A percentile compares a stretch with the other conserved stretches of the same genome.
phyloP scores from a whole-genome alignment of 2,888 invertebrate genomes.

The Thereva unica region DNA sequence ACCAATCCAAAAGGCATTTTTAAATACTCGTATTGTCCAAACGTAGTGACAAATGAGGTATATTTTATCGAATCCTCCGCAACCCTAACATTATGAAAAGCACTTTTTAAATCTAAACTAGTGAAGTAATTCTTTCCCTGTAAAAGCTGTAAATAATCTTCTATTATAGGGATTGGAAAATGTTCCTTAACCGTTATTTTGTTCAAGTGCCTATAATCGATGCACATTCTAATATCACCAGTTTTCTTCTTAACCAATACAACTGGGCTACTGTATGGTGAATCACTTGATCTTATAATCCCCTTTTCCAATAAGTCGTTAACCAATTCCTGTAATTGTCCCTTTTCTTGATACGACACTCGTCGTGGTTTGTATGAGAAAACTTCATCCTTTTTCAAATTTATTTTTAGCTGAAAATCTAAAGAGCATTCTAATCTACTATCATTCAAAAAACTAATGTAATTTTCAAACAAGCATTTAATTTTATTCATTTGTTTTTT shows the following conservation, averaged over 20 bases:
- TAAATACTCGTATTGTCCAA: constrained; percentile 40
- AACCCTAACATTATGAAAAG: constrained; percentile 41
- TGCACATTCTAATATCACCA: constrained; percentile 27
- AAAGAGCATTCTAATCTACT: no score
- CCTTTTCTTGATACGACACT: constrained; percentile 3
- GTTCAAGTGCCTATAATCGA: constrained; percentile 39
- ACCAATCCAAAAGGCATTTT: constrained; percentile 40
- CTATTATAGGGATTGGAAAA: constrained; percentile 33
- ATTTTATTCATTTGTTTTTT: no score
- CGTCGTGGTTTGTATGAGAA: constrained; percentile 13
- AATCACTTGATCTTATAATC: constrained; percentile 15
- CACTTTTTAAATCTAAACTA: constrained; percentile 41
- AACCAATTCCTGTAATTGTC: constrained; percentile 15
- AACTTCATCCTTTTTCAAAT: neutral
- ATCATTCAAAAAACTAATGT: no score
- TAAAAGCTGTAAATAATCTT: constrained; percentile 22
- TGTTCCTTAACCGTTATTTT: constrained; percentile 30
- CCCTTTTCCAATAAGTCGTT: constrained; percentile 12
- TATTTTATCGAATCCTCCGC: constrained; percentile 40
- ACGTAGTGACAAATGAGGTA: constrained; percentile 42
- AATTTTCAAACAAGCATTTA: no score
- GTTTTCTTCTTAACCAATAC: constrained; percentile 30
- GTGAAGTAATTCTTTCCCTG: constrained; percentile 40
- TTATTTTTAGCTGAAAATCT: neutral
- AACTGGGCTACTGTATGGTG: constrained; percentile 21